Evolutionary conservation across 2,888 invertebrate genomes (phyloP).

Genomic region (Drosophila tanythrix): DNA sequence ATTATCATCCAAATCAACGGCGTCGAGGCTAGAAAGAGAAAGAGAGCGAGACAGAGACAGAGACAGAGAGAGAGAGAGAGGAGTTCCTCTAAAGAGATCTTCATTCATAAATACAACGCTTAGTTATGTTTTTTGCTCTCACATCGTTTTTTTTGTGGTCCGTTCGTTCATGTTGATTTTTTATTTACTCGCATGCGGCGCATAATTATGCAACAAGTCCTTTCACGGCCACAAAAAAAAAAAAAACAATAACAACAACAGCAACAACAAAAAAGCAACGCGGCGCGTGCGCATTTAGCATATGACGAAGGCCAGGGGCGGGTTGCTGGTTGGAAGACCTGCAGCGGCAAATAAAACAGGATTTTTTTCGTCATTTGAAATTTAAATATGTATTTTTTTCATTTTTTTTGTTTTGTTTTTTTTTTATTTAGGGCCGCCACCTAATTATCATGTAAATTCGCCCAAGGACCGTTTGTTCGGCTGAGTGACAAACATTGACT

Average conservation of each 20-base stretch:
- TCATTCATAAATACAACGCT: constrained; percentile 79
- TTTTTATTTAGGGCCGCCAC: constrained; percentile 55
- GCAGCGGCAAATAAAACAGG: constrained; percentile 64
- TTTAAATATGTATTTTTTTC: constrained; percentile 66
- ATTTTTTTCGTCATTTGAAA: constrained; percentile 77
- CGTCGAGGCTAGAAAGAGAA: constrained; percentile 28
- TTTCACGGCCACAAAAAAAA: constrained; percentile 52
- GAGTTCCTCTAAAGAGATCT: constrained; percentile 43
- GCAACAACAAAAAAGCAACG: constrained; percentile 35
- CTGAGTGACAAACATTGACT: constrained; percentile 51
- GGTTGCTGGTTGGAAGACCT: constrained; percentile 9
- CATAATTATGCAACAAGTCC: constrained; percentile 83
- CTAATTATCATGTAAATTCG: constrained; percentile 79
- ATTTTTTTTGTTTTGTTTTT: constrained; percentile 13
- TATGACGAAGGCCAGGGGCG: constrained; percentile 42
- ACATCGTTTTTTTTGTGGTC: constrained; percentile 19
- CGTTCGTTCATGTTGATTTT: constrained; percentile 29
- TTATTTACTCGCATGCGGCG: constrained; percentile 65
- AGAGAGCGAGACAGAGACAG: constrained; percentile 1
- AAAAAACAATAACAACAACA: constrained; percentile 6
- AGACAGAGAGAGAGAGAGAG: constrained; percentile 11
- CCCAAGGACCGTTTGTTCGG: constrained; percentile 53
- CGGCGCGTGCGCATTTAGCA: constrained; percentile 83
- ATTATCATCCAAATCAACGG: constrained; percentile 79
- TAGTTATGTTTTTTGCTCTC: constrained; percentile 54